A percentile compares a stretch with the other conserved stretches of the same genome.
phyloP scores from a whole-genome alignment of 2,797 vertebrate genomes.

The Notoglanidium macrostoma region DNA sequence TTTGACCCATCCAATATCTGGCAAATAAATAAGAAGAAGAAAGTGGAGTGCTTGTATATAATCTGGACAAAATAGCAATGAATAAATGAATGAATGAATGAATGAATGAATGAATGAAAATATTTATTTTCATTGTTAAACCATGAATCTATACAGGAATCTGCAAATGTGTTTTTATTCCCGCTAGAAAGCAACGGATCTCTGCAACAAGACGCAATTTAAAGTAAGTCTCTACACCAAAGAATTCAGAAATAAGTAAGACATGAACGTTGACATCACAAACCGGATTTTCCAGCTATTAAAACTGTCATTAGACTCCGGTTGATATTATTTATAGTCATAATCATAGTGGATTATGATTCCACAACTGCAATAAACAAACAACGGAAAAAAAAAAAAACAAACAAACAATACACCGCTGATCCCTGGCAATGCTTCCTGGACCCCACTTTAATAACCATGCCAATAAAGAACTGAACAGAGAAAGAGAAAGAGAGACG shows the following conservation, averaged over 20 bases:
- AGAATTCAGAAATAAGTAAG: not conserved
- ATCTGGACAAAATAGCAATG: not conserved
- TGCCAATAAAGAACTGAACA: conserved; percentile 36
- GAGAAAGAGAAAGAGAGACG: conserved; percentile 30
- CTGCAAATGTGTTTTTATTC: not conserved
- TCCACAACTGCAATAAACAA: not conserved
- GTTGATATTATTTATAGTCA: not conserved
- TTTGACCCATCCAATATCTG: not conserved
- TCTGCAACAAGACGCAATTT: not conserved
- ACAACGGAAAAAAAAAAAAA: not conserved
- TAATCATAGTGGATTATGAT: not conserved
- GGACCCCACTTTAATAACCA: not conserved
- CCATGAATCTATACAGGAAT: not conserved
- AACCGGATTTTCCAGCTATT: not conserved
- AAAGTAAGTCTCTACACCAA: not conserved
- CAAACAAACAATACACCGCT: not conserved
- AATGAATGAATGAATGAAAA: not conserved
- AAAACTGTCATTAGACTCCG: conserved; percentile 4
- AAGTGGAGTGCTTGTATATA: not conserved
- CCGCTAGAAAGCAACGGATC: not conserved
- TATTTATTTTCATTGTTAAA: not conserved
- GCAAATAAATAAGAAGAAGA: not conserved
- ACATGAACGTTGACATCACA: not conserved
- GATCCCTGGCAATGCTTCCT: not conserved
- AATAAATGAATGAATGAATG: not conserved